Evolutionary conservation across 2,888 invertebrate genomes (phyloP).

Genomic region (Oligia fasciuncula): DNA sequence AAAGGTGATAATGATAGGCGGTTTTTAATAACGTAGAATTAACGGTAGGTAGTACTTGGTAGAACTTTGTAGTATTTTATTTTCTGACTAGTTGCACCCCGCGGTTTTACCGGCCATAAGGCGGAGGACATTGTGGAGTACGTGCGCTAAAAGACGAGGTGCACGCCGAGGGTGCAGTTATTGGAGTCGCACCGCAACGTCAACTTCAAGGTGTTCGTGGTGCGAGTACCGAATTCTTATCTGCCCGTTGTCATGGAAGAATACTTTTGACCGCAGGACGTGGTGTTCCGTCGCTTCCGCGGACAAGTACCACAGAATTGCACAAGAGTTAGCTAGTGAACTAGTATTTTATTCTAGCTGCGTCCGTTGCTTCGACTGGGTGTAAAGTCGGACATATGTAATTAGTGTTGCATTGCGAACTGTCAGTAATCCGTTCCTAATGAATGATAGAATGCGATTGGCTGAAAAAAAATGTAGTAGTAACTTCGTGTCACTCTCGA

Average conservation of each 20-base stretch:
- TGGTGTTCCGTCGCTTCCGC: too few relatives aligned
- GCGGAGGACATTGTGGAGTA: too few relatives aligned
- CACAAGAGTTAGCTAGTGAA: too few relatives aligned
- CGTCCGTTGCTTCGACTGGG: not conserved
- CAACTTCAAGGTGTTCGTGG: too few relatives aligned
- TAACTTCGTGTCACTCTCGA: not conserved
- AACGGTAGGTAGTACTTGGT: not conserved
- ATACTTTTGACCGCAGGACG: too few relatives aligned
- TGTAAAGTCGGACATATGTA: not conserved
- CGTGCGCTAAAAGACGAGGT: too few relatives aligned
- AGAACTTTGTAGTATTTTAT: not conserved
- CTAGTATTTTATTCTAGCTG: not conserved
- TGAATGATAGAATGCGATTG: not conserved
- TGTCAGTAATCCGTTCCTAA: not conserved
- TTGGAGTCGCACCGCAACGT: too few relatives aligned
- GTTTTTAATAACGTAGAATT: slow-evolving; percentile 38
- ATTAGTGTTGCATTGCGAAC: not conserved
- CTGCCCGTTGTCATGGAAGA: too few relatives aligned
- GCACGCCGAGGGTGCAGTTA: too few relatives aligned
- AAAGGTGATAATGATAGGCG: slow-evolving; percentile 26
- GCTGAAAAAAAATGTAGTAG: not conserved
- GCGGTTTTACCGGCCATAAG: too few relatives aligned
- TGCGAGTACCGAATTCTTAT: too few relatives aligned
- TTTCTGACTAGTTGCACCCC: not conserved
- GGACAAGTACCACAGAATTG: too few relatives aligned